A percentile compares a stretch with the other conserved stretches of the same genome.
Evolutionary conservation across 1,140 invertebrate species (phyloP).

Genomic region (Drosophila asahinai): DNA sequence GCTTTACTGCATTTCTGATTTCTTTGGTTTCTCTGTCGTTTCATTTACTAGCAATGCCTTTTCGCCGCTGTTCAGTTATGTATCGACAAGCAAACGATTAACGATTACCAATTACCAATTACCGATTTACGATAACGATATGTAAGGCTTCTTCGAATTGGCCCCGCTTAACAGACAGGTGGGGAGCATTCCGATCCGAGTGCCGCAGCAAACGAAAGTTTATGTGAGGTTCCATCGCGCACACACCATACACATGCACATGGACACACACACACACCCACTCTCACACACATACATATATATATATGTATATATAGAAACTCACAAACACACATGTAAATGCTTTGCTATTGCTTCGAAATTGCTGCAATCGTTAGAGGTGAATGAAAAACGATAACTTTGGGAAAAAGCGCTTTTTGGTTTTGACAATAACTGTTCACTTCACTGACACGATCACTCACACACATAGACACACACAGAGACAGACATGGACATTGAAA

Average conservation of each 20-base stretch:
- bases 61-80: constrained; percentile 44
- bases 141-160: constrained; percentile 29
- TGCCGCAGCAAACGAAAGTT: constrained; percentile 23
- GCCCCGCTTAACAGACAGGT: constrained; percentile 21
- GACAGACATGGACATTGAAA: constrained; percentile 29
- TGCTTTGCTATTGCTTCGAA: constrained; percentile 65
- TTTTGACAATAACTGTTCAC: constrained; percentile 25
- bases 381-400: constrained; percentile 36
- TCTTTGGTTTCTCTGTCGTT: constrained; percentile 41
- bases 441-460: constrained; percentile 18
- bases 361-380: constrained; percentile 52
- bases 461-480: constrained; percentile 9
- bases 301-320: constrained; percentile 22
- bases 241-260: constrained; percentile 48
- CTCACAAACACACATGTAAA: constrained; percentile 27
- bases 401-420: constrained; percentile 38
- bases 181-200: constrained; percentile 28
- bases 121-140: constrained; percentile 35
- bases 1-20: constrained; percentile 47
- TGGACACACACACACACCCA: constrained; percentile 21
- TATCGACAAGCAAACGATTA: constrained; percentile 34
- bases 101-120: constrained; percentile 18
- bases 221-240: constrained; percentile 71
- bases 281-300: constrained; percentile 7
- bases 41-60: constrained; percentile 58